Evolutionary conservation across 2,797 vertebrate species (phyloP), one percentile per base, ranked within the genome.

Genomic region (Phoeniculus purpureus): DNA sequence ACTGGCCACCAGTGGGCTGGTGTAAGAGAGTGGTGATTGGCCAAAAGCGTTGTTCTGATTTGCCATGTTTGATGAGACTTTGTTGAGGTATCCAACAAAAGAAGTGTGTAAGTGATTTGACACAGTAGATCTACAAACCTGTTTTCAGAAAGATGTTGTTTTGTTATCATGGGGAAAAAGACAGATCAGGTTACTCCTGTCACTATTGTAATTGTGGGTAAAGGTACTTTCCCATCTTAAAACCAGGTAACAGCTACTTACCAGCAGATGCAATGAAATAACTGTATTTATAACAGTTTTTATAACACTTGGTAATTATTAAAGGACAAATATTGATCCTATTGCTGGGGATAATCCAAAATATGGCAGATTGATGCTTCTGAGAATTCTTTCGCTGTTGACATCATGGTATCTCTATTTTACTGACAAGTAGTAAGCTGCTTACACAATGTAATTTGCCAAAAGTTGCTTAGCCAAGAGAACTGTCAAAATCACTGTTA

Each of bases 401-500:
- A 25, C 48, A 64, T 75, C 55, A 40, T 2, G 6, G 22, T 68
- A 54, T 58, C 43, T 76, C 17, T 77, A 37, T 73, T 76, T 79
- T 67, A 80, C 40, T 75, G n/a, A 58, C 23, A 70, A 74, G 58
- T 65, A 45, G 43, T 58, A 75, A 87, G 76, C 59, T 81, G 45
- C 67, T 92, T 82, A 65, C 62, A 79, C n/a, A 55, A 43, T 48
- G 11, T 59, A 50, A 52, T 86, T 82, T 68, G 65, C 73, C 78
- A 72, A 68, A 81, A 80, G 74, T 78, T 79, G 76, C 52, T 76
- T 66, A 81, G 85, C 58, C 64, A 88, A 67, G 82, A 76, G 31
- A 90, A 81, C 52, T 74, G 81, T 82, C 83, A 91, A 79, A 87
- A 73, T 82, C 75, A 40, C 70, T 72, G 37, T 72, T 78, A 68